A percentile compares a stretch with the other conserved stretches of the same genome.
Evolutionary conservation across 2,888 invertebrate genomes (phyloP).

Genomic region (Helleia helle): DNA sequence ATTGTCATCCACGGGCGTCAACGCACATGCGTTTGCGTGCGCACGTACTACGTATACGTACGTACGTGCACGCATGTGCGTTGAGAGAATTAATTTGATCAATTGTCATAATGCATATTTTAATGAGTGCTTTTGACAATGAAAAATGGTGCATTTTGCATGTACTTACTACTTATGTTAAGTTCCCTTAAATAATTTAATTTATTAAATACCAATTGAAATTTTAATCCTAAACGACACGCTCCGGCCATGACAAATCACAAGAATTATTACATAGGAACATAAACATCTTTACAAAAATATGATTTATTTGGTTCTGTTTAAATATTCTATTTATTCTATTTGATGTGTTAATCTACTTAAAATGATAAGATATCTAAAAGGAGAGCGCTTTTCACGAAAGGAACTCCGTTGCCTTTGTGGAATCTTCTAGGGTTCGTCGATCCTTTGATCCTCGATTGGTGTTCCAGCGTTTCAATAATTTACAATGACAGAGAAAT

Average conservation of each 20-base stretch:
- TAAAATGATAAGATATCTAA: conserved; percentile 15
- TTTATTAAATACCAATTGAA: conserved; percentile 24
- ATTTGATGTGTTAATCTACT: conserved; percentile 18
- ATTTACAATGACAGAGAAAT: too few species aligned
- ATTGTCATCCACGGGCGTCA: too few species aligned
- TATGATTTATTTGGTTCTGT: conserved; percentile 50
- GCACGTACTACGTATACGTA: too few species aligned
- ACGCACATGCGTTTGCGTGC: too few species aligned
- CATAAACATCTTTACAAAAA: conserved; percentile 50
- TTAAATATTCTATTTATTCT: conserved; percentile 23
- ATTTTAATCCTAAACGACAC: conserved; percentile 24
- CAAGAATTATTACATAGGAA: conserved; percentile 45
- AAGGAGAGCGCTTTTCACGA: background rate
- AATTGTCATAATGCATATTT: too few species aligned
- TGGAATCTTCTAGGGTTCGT: too few species aligned
- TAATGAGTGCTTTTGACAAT: background rate
- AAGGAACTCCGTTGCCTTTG: too few species aligned
- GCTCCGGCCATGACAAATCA: conserved; percentile 29
- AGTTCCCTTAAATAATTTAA: conserved; percentile 18
- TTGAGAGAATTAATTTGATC: too few species aligned
- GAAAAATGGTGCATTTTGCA: conserved; percentile 5
- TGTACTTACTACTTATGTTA: conserved; percentile 10
- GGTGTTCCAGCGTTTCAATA: too few species aligned
- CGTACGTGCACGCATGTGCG: too few species aligned
- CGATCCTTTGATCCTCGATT: too few species aligned